These are phyloP conservation scores for Asobara japonica DNA, from an alignment of 1,140 invertebrate genomes.

Conservation along the genomic window DNA sequence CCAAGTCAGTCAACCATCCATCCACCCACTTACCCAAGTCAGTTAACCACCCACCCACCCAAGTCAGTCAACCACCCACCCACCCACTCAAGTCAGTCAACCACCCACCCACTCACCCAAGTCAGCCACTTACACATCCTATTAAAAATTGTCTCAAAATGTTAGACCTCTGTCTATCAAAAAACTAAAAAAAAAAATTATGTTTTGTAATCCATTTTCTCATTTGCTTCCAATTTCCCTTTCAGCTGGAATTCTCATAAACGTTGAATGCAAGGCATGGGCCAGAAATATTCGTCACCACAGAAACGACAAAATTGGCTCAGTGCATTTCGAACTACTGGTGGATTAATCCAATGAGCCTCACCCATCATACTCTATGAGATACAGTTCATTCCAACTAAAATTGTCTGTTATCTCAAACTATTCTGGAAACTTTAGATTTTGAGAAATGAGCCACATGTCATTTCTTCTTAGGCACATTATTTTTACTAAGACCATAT, in stretches of 20 bases:
- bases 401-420: neutral
- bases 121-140: no score
- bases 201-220: neutral
- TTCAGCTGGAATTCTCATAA: conserved; percentile 85
- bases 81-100: no score
- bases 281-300: conserved; percentile 86
- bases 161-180: neutral
- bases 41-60: no score
- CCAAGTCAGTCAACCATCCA: no score
- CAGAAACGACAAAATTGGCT: conserved; percentile 80
- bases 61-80: no score
- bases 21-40: no score
- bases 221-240: conserved; percentile 48
- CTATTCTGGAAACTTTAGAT: neutral
- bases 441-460: neutral
- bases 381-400: neutral
- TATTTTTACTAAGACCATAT: neutral
- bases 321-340: conserved; percentile 89
- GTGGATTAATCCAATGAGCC: conserved; percentile 72
- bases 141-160: no score
- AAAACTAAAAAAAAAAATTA: neutral
- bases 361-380: neutral
- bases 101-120: no score
- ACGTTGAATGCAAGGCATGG: conserved; percentile 91
- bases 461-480: neutral